Evolutionary conservation across 2,888 invertebrate species (phyloP).

Genomic region (Schrankia costaestrigalis): DNA sequence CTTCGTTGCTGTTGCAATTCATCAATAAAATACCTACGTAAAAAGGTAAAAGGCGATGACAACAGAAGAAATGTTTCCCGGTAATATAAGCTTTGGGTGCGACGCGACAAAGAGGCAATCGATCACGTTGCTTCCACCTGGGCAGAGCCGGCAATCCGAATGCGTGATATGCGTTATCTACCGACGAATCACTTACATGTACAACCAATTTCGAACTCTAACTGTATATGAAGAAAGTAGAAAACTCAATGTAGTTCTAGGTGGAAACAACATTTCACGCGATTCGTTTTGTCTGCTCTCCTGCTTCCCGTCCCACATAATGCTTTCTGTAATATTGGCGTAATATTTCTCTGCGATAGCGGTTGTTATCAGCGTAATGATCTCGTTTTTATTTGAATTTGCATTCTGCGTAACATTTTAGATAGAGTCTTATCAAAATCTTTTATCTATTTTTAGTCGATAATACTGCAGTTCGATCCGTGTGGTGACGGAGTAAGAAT

Average conservation of each 20-base stretch:
- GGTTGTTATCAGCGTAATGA: constrained; percentile 59
- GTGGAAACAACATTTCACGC: constrained; percentile 46
- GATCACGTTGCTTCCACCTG: constrained; percentile 66
- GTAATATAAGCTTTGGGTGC: constrained; percentile 48
- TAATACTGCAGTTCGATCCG: too few species aligned
- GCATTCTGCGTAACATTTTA: constrained; percentile 32
- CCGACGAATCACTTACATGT: constrained; percentile 35
- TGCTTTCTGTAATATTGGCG: constrained; percentile 61
- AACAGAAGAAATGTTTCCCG: constrained; percentile 58
- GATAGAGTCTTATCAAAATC: too few species aligned
- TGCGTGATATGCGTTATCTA: constrained; percentile 70
- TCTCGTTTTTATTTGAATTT: constrained; percentile 49
- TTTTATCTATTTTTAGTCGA: too few species aligned
- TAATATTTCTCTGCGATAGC: constrained; percentile 65
- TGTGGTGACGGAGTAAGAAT: too few species aligned
- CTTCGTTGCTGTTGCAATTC: constrained; percentile 46
- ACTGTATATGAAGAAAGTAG: constrained; percentile 12
- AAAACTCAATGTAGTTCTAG: constrained; percentile 11
- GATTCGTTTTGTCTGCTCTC: constrained; percentile 58
- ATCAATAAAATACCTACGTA: constrained; percentile 51
- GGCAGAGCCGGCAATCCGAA: constrained; percentile 59
- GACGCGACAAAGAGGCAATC: constrained; percentile 68
- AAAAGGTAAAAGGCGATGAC: constrained; percentile 52
- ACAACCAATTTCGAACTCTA: constrained; percentile 40
- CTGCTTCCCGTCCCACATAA: constrained; percentile 55